Percentiles rank a stretch among this genome's conserved stretches.
These are phyloP conservation scores for Prietella phreatophila DNA, from an alignment of 2,113 vertebrate species.

Conservation along the genomic window DNA sequence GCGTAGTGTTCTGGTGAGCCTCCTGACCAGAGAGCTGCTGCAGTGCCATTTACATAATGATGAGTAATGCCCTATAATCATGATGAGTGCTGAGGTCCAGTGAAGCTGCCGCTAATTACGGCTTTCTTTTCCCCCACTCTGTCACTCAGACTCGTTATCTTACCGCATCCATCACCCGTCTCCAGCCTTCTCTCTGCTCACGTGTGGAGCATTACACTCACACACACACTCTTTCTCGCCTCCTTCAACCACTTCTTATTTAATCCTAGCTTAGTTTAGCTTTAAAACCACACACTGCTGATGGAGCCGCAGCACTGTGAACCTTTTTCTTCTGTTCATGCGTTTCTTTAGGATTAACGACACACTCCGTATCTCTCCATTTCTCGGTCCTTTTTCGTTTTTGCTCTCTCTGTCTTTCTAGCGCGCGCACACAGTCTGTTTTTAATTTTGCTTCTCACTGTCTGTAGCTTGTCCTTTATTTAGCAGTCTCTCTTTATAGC, in stretches of 20 bases:
- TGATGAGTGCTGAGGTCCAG: neutral
- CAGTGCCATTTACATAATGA: conserved; percentile 5
- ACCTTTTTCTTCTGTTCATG: neutral
- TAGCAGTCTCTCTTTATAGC: neutral
- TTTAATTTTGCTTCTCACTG: neutral
- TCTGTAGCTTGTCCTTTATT: neutral
- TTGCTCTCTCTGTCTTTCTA: neutral
- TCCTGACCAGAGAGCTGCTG: neutral
- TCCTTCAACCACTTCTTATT: neutral
- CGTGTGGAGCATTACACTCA: neutral
- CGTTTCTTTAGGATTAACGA: neutral
- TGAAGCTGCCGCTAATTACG: neutral
- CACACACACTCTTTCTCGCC: neutral
- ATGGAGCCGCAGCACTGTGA: neutral
- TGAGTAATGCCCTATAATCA: neutral
- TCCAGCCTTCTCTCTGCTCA: neutral
- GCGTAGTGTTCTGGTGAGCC: too few relatives aligned
- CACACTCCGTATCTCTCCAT: neutral
- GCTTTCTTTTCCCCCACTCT: neutral
- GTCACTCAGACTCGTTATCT: conserved; percentile 10
- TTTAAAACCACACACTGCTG: neutral
- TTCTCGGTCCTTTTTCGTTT: neutral
- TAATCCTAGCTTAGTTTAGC: neutral
- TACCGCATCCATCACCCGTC: neutral
- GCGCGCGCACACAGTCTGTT: neutral